phyloP scores from a whole-genome alignment of 2,888 invertebrate species.

The Byasa hedistus region DNA sequence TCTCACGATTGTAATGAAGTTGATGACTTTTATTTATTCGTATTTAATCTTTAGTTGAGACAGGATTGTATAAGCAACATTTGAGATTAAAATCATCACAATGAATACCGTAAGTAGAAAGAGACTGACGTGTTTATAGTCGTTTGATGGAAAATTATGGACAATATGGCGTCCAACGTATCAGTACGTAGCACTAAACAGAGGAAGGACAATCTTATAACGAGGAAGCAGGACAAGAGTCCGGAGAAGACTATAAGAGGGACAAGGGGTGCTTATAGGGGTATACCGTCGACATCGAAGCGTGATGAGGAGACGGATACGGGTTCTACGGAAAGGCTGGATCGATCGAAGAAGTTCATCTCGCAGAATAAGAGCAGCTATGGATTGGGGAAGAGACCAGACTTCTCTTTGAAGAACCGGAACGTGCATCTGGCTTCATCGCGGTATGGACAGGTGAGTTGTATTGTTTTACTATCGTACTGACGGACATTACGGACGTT shows the following conservation, averaged over 20 bases:
- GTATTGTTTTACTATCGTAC: background rate
- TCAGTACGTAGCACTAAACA: constrained; percentile 66
- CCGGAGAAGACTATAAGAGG: constrained; percentile 76
- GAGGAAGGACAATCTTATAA: constrained; percentile 75
- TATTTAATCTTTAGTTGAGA: constrained; percentile 35
- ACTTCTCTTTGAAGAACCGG: constrained; percentile 72
- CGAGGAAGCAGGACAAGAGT: constrained; percentile 75
- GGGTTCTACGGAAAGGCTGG: constrained; percentile 72
- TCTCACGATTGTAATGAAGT: constrained; percentile 35
- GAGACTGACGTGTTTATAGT: constrained; percentile 34
- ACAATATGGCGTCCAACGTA: constrained; percentile 74
- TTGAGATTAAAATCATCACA: constrained; percentile 37
- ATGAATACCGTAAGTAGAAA: constrained; percentile 37
- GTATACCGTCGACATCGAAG: constrained; percentile 68
- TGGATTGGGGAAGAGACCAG: constrained; percentile 72
- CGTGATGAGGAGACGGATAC: constrained; percentile 66
- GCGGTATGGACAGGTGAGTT: constrained; percentile 75
- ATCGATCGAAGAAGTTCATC: constrained; percentile 75
- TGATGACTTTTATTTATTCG: constrained; percentile 36
- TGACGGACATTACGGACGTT: too few relatives aligned
- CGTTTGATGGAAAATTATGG: constrained; percentile 66
- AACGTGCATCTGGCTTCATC: constrained; percentile 75
- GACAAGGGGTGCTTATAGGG: constrained; percentile 70
- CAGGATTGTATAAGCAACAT: constrained; percentile 22
- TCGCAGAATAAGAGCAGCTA: constrained; percentile 70